Percentiles rank a stretch among this genome's conserved stretches.
phyloP scores from a whole-genome alignment of 2,888 invertebrate species.

The Calephelis perditalis region DNA sequence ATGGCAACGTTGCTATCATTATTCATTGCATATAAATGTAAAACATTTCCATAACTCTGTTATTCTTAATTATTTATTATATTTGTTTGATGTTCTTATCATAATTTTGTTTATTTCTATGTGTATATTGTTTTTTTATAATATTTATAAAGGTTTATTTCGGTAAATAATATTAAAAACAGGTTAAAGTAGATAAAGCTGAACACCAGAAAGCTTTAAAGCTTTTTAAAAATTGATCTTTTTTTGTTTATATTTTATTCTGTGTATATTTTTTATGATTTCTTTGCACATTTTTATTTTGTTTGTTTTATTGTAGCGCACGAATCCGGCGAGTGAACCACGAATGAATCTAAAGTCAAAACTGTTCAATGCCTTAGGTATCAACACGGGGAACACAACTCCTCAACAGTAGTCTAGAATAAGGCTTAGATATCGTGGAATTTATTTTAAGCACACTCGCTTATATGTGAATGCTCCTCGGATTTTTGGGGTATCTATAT shows the following conservation, averaged over 20 bases:
- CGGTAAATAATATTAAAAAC: too few relatives aligned
- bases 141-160: too few relatives aligned
- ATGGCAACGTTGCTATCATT: slow-evolving; percentile 25
- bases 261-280: slow-evolving; percentile 24
- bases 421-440: slow-evolving; percentile 37
- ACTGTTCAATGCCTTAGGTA: slow-evolving; percentile 90
- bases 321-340: slow-evolving; percentile 83
- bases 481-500: slow-evolving; percentile 13
- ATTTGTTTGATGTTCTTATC: too few relatives aligned
- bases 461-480: slow-evolving; percentile 33
- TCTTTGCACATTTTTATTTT: slow-evolving; percentile 57
- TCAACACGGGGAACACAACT: slow-evolving; percentile 80
- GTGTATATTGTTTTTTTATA: too few relatives aligned
- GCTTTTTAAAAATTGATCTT: neutral
- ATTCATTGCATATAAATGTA: too few relatives aligned
- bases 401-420: slow-evolving; percentile 61
- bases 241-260: slow-evolving; percentile 1
- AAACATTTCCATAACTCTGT: too few relatives aligned
- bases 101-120: too few relatives aligned
- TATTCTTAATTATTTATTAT: too few relatives aligned
- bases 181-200: too few relatives aligned
- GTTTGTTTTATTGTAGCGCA: slow-evolving; percentile 78
- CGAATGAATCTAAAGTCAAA: slow-evolving; percentile 90
- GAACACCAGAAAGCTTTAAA: too few relatives aligned
- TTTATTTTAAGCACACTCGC: slow-evolving; percentile 36